A percentile compares a stretch with the other conserved stretches of the same genome.
Conservation (phyloP, 1,140 invertebrate genomes). For the Zaprionus camerounensis region DNA sequence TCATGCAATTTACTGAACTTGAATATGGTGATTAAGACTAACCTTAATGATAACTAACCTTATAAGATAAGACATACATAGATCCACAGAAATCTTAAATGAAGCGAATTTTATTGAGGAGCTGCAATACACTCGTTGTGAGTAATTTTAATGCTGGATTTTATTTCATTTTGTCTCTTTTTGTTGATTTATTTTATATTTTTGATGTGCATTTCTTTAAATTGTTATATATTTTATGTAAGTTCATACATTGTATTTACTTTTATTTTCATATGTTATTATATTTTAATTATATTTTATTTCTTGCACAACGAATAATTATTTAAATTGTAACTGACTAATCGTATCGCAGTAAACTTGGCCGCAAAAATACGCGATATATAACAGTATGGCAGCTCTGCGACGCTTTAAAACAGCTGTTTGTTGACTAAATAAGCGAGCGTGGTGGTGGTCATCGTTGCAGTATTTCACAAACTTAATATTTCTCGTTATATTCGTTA, state of each 20-base stretch:
- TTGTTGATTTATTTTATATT: background rate
- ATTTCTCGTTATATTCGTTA: background rate
- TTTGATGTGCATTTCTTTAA: background rate
- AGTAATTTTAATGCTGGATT: background rate
- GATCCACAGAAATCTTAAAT: background rate
- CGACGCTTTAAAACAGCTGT: constrained; percentile 7
- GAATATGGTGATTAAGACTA: background rate
- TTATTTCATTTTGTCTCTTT: background rate
- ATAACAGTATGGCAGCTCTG: constrained; percentile 3
- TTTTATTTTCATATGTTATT: too few species aligned
- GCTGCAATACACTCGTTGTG: background rate
- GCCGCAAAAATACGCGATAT: background rate
- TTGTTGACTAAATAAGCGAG: constrained; percentile 12
- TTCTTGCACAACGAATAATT: background rate
- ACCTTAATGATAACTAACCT: background rate
- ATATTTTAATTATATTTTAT: too few species aligned
- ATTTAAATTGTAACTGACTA: background rate
- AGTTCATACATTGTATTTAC: too few species aligned
- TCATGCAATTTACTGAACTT: background rate
- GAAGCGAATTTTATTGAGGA: background rate
- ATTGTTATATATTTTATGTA: too few species aligned
- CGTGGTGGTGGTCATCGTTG: constrained; percentile 19
- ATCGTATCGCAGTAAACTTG: background rate
- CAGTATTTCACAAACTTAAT: background rate
- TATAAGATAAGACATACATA: background rate